These are phyloP conservation scores for Ibidorhyncha struthersii DNA, from an alignment of 2,113 vertebrate genomes.

Conservation along the genomic window DNA sequence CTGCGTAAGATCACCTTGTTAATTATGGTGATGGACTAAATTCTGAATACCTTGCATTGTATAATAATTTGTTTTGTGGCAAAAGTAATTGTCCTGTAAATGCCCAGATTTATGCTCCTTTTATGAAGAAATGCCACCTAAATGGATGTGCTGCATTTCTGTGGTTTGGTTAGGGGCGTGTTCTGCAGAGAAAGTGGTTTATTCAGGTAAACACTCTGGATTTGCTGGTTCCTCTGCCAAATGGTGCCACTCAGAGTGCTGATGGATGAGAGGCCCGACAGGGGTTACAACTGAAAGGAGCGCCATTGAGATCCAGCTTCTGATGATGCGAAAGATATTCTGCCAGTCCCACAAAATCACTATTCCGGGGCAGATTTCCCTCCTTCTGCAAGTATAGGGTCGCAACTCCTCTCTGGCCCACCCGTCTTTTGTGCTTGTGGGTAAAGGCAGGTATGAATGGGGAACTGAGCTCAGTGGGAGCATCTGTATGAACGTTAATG, in stretches of 20 bases:
- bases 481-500: not conserved
- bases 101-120: not conserved
- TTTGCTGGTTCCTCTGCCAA: not conserved
- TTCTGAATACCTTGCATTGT: not conserved
- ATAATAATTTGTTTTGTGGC: not conserved
- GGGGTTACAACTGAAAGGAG: not conserved
- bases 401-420: not conserved
- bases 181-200: not conserved
- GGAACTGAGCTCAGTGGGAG: not conserved
- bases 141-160: not conserved
- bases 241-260: not conserved
- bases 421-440: not conserved
- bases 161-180: not conserved
- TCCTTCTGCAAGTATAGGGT: not conserved
- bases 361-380: not conserved
- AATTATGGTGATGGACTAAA: not conserved
- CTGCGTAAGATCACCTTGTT: not conserved
- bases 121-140: not conserved
- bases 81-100: not conserved
- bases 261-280: not conserved
- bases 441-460: not conserved
- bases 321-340: not conserved
- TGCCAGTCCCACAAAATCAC: not conserved
- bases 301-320: not conserved
- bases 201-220: not conserved